Conservation (phyloP, 2,113 vertebrate species). For the Perca schrenkii region DNA sequence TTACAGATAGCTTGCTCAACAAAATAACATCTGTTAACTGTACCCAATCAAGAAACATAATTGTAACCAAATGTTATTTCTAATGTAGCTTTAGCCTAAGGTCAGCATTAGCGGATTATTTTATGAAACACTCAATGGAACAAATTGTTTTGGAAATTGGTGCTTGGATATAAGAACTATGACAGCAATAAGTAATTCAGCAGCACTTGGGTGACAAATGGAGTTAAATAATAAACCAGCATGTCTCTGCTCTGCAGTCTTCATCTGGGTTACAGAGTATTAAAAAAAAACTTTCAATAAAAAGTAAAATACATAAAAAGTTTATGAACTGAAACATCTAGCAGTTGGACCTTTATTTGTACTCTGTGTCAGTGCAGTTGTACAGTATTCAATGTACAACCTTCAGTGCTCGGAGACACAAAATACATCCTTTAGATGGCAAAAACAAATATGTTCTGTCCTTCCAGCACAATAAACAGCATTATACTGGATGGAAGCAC, state of each 20-base stretch:
- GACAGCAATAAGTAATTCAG: conserved; percentile 49
- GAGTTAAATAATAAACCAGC: conserved; percentile 43
- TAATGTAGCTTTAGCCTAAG: conserved; percentile 55
- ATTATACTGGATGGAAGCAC: conserved; percentile 74
- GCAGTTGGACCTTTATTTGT: conserved; percentile 56
- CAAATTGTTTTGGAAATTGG: conserved; percentile 46
- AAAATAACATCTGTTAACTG: conserved; percentile 48
- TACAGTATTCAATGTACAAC: conserved; percentile 62
- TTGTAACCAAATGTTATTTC: conserved; percentile 60
- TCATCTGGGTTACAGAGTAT: conserved; percentile 24
- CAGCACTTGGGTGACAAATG: conserved; percentile 46
- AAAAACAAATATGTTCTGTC: conserved; percentile 75
- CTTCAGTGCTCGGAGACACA: conserved; percentile 71
- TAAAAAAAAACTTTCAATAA: conserved; percentile 43
- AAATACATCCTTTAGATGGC: conserved; percentile 73
- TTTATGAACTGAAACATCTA: conserved; percentile 52
- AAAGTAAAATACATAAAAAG: conserved; percentile 51
- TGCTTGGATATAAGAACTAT: conserved; percentile 26
- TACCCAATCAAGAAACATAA: conserved; percentile 41
- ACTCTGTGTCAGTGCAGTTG: conserved; percentile 50
- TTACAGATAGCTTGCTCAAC: conserved; percentile 20
- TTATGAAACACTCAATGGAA: conserved; percentile 47
- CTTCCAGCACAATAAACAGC: conserved; percentile 76
- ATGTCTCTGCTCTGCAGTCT: conserved; percentile 24
- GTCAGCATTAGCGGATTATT: conserved; percentile 59